A percentile compares a stretch with the other conserved stretches of the same genome.
These are phyloP conservation scores for Cataglyphis cursor DNA, from an alignment of 2,888 invertebrate species.

Conservation along the genomic window DNA sequence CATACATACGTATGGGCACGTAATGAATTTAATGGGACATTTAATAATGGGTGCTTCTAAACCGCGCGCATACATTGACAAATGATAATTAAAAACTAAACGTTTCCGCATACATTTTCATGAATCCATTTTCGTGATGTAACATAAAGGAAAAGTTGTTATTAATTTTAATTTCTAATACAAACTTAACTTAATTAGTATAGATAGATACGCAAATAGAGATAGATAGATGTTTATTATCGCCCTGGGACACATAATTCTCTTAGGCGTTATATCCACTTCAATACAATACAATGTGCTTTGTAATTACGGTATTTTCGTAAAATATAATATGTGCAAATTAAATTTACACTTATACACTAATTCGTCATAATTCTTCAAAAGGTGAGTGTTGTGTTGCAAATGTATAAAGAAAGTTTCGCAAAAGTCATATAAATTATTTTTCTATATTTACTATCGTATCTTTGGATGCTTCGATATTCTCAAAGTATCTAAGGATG, in stretches of 20 bases:
- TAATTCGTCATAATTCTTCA: not conserved
- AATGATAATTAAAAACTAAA: constrained; percentile 21
- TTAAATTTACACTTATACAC: not conserved
- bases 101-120: not conserved
- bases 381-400: not conserved
- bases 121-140: not conserved
- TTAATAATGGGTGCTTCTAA: constrained; percentile 23
- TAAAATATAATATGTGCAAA: not conserved
- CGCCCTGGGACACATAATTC: not conserved
- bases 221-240: constrained; percentile 7
- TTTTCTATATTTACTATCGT: not conserved
- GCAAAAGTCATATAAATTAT: not conserved
- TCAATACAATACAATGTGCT: not conserved
- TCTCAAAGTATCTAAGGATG: not conserved
- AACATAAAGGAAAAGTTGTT: not conserved
- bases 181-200: constrained; percentile 4
- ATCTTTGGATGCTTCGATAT: not conserved
- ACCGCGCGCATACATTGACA: not conserved
- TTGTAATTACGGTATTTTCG: not conserved
- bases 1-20: too few species aligned
- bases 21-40: constrained; percentile 19
- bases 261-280: constrained; percentile 1
- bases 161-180: not conserved
- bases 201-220: constrained; percentile 1
- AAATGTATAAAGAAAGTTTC: not conserved